Conservation (phyloP, 2,797 vertebrate species). For the Arctocebus calabarensis region DNA sequence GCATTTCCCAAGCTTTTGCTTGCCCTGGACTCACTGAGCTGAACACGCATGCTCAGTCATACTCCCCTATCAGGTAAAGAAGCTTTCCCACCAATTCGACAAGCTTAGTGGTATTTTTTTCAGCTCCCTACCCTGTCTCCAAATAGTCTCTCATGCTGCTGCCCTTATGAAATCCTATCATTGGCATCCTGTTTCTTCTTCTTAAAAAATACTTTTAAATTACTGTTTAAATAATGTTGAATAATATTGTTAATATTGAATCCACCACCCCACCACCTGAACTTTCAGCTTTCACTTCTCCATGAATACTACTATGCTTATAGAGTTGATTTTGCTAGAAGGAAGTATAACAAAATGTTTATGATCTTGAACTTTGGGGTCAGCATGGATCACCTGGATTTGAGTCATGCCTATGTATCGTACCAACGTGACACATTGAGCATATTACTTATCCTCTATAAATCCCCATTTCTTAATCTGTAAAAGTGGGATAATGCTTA, state of each 20-base stretch:
- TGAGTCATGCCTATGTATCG: neutral
- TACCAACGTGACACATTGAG: neutral
- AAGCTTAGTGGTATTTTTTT: neutral
- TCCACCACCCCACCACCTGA: neutral
- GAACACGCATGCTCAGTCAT: neutral
- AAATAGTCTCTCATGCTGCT: neutral
- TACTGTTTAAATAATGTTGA: neutral
- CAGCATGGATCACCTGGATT: neutral
- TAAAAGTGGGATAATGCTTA: neutral
- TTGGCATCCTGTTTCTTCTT: neutral
- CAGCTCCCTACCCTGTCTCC: neutral
- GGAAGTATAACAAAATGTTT: neutral
- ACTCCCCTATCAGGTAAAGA: too few relatives aligned
- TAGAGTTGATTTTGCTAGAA: neutral
- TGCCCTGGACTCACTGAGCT: neutral
- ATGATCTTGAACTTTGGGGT: conserved; percentile 1
- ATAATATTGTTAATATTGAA: neutral
- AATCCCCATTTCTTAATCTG: neutral
- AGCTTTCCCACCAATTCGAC: too few relatives aligned
- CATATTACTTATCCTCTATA: neutral
- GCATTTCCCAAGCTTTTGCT: neutral
- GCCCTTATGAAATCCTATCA: neutral
- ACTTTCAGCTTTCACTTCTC: neutral
- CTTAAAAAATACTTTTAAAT: neutral
- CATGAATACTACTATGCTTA: neutral